Evolutionary conservation across 2,888 invertebrate genomes (phyloP).

Genomic region (Mythimna albipuncta): DNA sequence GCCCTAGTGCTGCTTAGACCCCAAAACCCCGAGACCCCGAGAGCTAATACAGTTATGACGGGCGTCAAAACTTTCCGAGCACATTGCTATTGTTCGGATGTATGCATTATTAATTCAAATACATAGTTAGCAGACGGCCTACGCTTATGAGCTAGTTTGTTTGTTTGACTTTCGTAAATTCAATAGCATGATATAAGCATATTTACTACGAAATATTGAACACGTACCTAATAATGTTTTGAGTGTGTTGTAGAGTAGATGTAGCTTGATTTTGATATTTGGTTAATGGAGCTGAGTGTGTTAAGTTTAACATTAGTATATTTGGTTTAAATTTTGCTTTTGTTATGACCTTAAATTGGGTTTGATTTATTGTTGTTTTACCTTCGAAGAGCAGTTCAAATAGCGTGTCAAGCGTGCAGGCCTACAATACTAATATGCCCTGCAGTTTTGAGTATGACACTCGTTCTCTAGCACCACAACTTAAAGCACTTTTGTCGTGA

Average conservation of each 20-base stretch:
- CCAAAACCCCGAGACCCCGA: constrained; percentile 10
- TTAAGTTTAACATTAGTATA: not conserved
- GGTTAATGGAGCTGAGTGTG: constrained; percentile 7
- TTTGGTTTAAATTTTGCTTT: not conserved
- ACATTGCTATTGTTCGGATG: constrained; percentile 55
- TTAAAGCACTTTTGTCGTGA: constrained; percentile 8
- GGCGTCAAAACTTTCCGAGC: constrained; percentile 58
- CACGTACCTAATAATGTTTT: constrained; percentile 17
- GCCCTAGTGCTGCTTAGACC: not conserved
- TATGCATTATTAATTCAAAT: constrained; percentile 56
- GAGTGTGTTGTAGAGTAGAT: constrained; percentile 14
- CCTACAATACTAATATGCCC: not conserved
- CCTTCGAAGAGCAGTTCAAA: not conserved
- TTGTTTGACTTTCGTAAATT: constrained; percentile 42
- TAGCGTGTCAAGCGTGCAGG: no score
- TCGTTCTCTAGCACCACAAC: constrained; percentile 17
- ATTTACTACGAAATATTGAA: constrained; percentile 17
- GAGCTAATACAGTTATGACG: constrained; percentile 62
- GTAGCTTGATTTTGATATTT: constrained; percentile 4
- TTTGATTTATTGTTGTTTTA: not conserved
- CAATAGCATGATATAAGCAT: constrained; percentile 29
- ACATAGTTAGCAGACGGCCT: constrained; percentile 46
- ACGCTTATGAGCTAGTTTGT: constrained; percentile 41
- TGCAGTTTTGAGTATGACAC: not conserved
- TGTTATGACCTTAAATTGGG: not conserved